Percentiles rank a stretch among this genome's conserved stretches.
Conservation (phyloP, 2,113 vertebrate genomes). For the Malurus elegans region DNA sequence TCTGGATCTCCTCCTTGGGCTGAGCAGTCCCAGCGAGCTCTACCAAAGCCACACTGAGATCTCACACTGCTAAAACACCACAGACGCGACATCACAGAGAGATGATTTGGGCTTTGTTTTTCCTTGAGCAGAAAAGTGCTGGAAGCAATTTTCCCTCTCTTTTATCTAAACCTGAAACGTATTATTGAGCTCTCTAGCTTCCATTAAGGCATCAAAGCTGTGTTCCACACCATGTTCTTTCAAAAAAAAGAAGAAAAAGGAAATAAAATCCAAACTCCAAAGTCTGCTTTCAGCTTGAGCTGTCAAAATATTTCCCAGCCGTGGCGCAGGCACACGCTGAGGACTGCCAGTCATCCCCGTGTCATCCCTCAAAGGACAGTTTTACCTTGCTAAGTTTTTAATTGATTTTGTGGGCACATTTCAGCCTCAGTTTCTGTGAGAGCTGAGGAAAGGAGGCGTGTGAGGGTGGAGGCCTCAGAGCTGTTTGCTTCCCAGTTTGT, state of each 20-base stretch:
- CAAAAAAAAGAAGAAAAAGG: neutral
- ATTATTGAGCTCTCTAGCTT: slow-evolving; percentile 20
- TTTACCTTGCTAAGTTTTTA: neutral
- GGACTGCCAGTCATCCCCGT: neutral
- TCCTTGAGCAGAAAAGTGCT: neutral
- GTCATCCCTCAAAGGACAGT: neutral
- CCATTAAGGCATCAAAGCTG: slow-evolving; percentile 50
- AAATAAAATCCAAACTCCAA: neutral
- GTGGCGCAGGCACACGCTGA: neutral
- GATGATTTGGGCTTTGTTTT: slow-evolving; percentile 47
- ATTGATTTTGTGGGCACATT: neutral
- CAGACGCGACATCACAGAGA: neutral
- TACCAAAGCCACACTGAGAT: neutral
- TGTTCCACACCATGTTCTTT: neutral
- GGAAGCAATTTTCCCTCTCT: slow-evolving; percentile 51
- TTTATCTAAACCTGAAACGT: slow-evolving; percentile 24
- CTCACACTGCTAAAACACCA: neutral
- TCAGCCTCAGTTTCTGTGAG: neutral
- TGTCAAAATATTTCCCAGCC: slow-evolving; percentile 43
- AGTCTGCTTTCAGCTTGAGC: slow-evolving; percentile 1
- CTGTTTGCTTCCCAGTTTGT: too few species aligned
- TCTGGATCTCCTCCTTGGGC: neutral
- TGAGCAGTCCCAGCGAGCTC: neutral
- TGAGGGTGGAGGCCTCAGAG: too few species aligned
- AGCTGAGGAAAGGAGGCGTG: too few species aligned